A percentile compares a stretch with the other conserved stretches of the same genome.
Conservation (phyloP, 2,797 vertebrate species). For the Sparus aurata region DNA sequence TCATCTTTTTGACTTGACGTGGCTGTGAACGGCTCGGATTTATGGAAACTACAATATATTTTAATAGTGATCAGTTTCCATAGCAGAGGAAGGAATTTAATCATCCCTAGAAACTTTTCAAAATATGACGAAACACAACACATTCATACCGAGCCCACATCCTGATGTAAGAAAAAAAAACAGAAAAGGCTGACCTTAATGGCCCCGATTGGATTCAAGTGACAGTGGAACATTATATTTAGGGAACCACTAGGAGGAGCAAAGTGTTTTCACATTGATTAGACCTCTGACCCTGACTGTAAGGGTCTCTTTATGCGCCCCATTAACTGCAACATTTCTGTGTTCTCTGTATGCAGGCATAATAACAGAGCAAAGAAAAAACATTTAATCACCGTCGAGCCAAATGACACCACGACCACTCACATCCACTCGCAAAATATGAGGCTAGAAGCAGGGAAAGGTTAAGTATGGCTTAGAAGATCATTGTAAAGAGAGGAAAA, state of each 20-base stretch:
- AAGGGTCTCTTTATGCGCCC: neutral
- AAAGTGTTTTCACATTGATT: neutral
- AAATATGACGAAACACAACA: too few species aligned
- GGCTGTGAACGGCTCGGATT: too few species aligned
- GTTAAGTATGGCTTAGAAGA: neutral
- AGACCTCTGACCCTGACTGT: neutral
- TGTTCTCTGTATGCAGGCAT: neutral
- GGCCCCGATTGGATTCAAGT: neutral
- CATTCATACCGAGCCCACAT: too few species aligned
- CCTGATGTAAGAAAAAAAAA: too few species aligned
- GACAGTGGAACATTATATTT: neutral
- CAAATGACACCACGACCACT: neutral
- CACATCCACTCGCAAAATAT: neutral
- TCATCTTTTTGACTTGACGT: neutral
- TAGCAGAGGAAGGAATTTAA: neutral
- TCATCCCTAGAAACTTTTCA: neutral
- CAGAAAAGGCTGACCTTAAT: too few species aligned
- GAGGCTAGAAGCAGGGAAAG: neutral
- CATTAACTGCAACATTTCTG: neutral
- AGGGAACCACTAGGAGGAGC: neutral
- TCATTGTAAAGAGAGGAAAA: neutral
- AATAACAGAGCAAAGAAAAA: neutral
- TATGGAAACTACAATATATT: neutral
- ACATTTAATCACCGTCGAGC: neutral
- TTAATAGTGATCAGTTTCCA: neutral